Conservation (phyloP, 2,113 vertebrate species). For the Corvus moneduloides region DNA sequence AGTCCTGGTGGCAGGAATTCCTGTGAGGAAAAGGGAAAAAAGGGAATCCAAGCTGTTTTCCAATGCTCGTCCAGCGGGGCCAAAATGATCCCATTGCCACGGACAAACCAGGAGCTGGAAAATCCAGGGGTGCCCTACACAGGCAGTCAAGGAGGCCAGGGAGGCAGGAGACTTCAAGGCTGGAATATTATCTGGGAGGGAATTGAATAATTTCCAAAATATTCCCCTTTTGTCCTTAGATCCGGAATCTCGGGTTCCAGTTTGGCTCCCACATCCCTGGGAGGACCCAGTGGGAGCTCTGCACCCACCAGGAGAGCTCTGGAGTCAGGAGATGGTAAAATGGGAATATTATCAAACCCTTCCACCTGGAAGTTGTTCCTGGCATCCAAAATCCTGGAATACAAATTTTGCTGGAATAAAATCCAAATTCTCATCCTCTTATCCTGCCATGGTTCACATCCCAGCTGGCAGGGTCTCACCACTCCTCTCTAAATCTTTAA, state of each 20-base stretch:
- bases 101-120: not conserved
- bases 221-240: not conserved
- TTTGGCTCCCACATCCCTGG: rapidly evolving
- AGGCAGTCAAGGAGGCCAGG: not conserved
- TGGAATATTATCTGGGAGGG: not conserved
- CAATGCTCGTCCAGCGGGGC: not conserved
- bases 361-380: rapidly evolving
- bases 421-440: rapidly evolving
- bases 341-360: not conserved
- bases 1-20: not conserved
- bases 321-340: not conserved
- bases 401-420: not conserved
- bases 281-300: not conserved
- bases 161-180: not conserved
- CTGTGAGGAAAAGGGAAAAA: not conserved
- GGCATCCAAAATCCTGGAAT: not conserved
- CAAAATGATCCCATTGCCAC: not conserved
- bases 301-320: rapidly evolving
- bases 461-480: not conserved
- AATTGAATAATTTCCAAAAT: not conserved
- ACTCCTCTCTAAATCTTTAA: not conserved
- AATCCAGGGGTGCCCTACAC: not conserved
- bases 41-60: not conserved
- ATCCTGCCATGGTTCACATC: not conserved
- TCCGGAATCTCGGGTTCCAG: rapidly evolving